Percentiles rank a stretch among this genome's conserved stretches.
These are phyloP conservation scores for Plagodis dolabraria DNA, from an alignment of 2,888 invertebrate genomes.

Conservation along the genomic window DNA sequence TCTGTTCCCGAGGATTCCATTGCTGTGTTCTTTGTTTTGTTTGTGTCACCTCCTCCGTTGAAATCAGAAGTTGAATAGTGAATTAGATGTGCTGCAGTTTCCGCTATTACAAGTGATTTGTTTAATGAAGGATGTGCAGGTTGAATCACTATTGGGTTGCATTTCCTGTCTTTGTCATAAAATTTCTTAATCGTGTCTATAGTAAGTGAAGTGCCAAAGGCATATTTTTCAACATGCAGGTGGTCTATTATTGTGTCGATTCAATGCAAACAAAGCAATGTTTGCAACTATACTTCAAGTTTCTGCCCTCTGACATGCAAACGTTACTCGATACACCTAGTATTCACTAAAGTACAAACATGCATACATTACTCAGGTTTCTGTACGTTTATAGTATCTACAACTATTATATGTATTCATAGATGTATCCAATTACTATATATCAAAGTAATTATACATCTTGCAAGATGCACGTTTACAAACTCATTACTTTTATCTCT, in stretches of 20 bases:
- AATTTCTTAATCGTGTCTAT: constrained; percentile 46
- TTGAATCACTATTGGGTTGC: constrained; percentile 55
- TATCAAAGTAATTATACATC: constrained; percentile 11
- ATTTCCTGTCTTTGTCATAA: constrained; percentile 62
- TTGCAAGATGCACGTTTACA: constrained; percentile 9
- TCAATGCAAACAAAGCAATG: constrained; percentile 18
- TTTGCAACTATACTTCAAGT: constrained; percentile 19
- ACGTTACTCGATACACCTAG: constrained; percentile 24
- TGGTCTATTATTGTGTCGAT: constrained; percentile 19
- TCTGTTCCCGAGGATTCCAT: constrained; percentile 31
- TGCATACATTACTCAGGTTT: constrained; percentile 25
- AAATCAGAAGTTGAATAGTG: constrained; percentile 28
- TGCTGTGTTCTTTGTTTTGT: constrained; percentile 41
- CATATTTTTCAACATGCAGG: constrained; percentile 12
- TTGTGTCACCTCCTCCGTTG: constrained; percentile 32
- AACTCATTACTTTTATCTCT: constrained; percentile 1
- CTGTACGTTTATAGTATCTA: constrained; percentile 16
- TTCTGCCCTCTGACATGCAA: constrained; percentile 24
- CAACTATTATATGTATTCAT: not conserved
- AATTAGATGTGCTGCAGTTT: constrained; percentile 44
- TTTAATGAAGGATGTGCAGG: constrained; percentile 57
- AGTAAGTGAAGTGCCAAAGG: constrained; percentile 32
- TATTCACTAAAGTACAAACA: constrained; percentile 4
- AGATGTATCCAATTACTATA: constrained; percentile 7
- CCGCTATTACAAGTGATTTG: constrained; percentile 54